A percentile compares a stretch with the other conserved stretches of the same genome.
phyloP scores from a whole-genome alignment of 1,140 invertebrate genomes.

The Euwallacea fornicatus region DNA sequence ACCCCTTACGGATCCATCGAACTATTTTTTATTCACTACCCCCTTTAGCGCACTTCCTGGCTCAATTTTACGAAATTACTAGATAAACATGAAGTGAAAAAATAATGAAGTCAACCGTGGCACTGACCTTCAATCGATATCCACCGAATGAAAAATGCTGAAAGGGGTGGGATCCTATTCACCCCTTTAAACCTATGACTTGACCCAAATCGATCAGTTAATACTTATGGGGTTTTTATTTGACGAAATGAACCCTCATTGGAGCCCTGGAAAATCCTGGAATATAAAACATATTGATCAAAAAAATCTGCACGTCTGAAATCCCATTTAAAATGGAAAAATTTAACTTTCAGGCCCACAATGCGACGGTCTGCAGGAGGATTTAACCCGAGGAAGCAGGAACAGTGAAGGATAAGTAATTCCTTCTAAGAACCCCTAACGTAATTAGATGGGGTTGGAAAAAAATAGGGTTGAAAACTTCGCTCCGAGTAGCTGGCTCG shows the following conservation, averaged over 20 bases:
- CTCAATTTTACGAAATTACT: constrained; percentile 24
- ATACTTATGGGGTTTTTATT: too few species aligned
- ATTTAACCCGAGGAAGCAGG: constrained; percentile 24
- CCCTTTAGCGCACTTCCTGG: constrained; percentile 12
- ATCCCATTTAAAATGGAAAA: not conserved
- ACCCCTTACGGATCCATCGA: not conserved
- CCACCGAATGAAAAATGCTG: not conserved
- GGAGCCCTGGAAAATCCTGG: too few species aligned
- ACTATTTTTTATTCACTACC: constrained; percentile 7
- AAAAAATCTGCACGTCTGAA: not conserved
- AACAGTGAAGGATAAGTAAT: constrained; percentile 43
- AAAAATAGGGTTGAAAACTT: constrained; percentile 47
- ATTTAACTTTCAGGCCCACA: constrained; percentile 11
- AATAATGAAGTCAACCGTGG: constrained; percentile 14
- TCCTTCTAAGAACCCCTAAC: constrained; percentile 43
- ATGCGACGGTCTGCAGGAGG: constrained; percentile 9
- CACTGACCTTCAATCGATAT: constrained; percentile 22
- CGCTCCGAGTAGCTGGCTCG: constrained; percentile 34
- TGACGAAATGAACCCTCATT: too few species aligned
- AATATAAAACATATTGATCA: too few species aligned
- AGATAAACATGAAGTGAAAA: constrained; percentile 19
- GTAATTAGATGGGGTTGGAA: constrained; percentile 48
- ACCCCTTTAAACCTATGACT: too few species aligned
- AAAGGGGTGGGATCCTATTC: not conserved
- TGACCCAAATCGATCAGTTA: too few species aligned